phyloP scores from a whole-genome alignment of 1,140 invertebrate genomes.

The Aphidius gifuensis region DNA sequence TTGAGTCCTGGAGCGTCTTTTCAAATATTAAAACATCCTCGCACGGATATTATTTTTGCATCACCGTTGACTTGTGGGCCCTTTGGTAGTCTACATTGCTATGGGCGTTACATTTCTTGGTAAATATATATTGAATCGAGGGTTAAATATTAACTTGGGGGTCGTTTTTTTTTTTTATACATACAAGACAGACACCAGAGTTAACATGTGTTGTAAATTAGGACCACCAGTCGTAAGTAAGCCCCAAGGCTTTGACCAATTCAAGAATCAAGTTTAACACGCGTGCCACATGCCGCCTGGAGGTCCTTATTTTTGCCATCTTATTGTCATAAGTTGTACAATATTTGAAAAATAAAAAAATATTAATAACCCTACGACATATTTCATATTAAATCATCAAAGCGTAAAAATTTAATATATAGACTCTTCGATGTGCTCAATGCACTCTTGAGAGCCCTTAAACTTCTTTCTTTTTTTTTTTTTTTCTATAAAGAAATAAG shows the following conservation, averaged over 20 bases:
- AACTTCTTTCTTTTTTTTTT: neutral
- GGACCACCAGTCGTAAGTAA: constrained; percentile 25
- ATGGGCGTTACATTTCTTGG: too few species aligned
- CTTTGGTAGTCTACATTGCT: too few species aligned
- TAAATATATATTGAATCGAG: too few species aligned
- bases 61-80: too few species aligned
- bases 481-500: neutral
- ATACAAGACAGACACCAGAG: too few species aligned
- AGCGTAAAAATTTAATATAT: constrained; percentile 39
- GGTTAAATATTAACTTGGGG: neutral
- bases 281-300: constrained; percentile 31
- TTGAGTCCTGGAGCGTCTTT: too few species aligned
- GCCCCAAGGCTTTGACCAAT: neutral
- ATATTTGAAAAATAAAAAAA: too few species aligned
- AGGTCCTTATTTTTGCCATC: too few species aligned
- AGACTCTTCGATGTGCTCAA: constrained; percentile 3
- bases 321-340: too few species aligned
- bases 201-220: constrained; percentile 31
- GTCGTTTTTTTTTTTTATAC: constrained; percentile 2
- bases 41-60: too few species aligned
- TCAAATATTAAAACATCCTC: too few species aligned
- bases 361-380: constrained; percentile 4
- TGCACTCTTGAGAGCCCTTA: constrained; percentile 24
- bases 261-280: neutral
- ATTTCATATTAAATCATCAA: constrained; percentile 34